These are phyloP conservation scores for Zygothrica quintamaculata DNA, from an alignment of 2,888 invertebrate species.

Conservation along the genomic window DNA sequence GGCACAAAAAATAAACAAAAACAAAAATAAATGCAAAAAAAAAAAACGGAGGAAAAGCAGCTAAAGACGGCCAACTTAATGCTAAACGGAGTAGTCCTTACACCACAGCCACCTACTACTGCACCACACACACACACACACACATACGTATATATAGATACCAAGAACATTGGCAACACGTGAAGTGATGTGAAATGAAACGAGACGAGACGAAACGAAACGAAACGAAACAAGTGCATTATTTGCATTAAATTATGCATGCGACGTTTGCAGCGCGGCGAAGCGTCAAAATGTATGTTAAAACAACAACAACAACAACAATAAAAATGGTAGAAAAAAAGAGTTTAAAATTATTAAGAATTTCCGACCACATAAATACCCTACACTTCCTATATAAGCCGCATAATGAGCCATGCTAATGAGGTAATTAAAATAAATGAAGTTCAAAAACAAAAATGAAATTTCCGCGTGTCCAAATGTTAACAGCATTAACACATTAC, in stretches of 20 bases:
- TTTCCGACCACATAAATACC: slow-evolving; percentile 5
- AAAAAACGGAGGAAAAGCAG: slow-evolving; percentile 3
- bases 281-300: slow-evolving; percentile 52
- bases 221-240: slow-evolving; percentile 79
- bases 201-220: slow-evolving; percentile 79
- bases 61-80: slow-evolving; percentile 59
- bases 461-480: no score
- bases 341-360: not conserved
- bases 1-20: slow-evolving; percentile 17
- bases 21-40: not conserved
- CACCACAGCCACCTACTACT: not conserved
- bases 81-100: slow-evolving; percentile 68
- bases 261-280: slow-evolving; percentile 59
- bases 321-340: slow-evolving; percentile 42
- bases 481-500: no score
- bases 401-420: no score
- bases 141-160: slow-evolving; percentile 13
- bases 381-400: slow-evolving; percentile 12
- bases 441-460: not conserved
- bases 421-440: no score
- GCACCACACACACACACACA: not conserved
- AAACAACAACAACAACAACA: slow-evolving; percentile 21
- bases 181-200: slow-evolving; percentile 75
- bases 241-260: slow-evolving; percentile 81
- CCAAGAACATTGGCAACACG: slow-evolving; percentile 53